Evolutionary conservation across 2,888 invertebrate genomes (phyloP).

Genomic region (Orthonychiurus folsomi): DNA sequence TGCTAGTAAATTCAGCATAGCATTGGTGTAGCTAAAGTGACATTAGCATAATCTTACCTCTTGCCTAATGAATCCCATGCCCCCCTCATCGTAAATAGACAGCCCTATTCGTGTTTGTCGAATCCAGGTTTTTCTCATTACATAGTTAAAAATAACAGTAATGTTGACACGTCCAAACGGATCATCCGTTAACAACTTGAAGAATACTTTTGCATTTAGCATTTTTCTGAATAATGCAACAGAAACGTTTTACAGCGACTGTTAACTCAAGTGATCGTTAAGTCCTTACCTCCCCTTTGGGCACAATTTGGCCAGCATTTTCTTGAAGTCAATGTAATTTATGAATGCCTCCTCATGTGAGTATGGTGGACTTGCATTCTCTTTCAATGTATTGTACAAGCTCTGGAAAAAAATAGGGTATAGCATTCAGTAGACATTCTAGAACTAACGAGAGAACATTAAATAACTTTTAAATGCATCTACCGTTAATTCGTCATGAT

Average conservation of each 20-base stretch:
- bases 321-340: constrained; percentile 73
- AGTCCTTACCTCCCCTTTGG: constrained; percentile 57
- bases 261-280: background rate
- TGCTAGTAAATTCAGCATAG: background rate
- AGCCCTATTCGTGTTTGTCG: constrained; percentile 89
- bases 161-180: constrained; percentile 78
- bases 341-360: constrained; percentile 64
- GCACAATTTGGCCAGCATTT: constrained; percentile 65
- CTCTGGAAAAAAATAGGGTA: constrained; percentile 47
- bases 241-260: background rate
- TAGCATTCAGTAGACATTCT: background rate
- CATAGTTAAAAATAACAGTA: constrained; percentile 84
- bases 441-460: background rate
- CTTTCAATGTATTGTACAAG: constrained; percentile 73
- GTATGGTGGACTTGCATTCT: constrained; percentile 62
- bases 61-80: constrained; percentile 80
- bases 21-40: background rate
- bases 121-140: constrained; percentile 89
- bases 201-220: constrained; percentile 74
- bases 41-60: constrained; percentile 52
- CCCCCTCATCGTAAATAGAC: constrained; percentile 83
- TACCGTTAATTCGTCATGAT: constrained; percentile 68
- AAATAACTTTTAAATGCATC: constrained; percentile 14
- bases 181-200: constrained; percentile 76
- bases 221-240: constrained; percentile 43